phyloP scores from a whole-genome alignment of 2,888 invertebrate genomes.

The Linhomoeus sp. region DNA sequence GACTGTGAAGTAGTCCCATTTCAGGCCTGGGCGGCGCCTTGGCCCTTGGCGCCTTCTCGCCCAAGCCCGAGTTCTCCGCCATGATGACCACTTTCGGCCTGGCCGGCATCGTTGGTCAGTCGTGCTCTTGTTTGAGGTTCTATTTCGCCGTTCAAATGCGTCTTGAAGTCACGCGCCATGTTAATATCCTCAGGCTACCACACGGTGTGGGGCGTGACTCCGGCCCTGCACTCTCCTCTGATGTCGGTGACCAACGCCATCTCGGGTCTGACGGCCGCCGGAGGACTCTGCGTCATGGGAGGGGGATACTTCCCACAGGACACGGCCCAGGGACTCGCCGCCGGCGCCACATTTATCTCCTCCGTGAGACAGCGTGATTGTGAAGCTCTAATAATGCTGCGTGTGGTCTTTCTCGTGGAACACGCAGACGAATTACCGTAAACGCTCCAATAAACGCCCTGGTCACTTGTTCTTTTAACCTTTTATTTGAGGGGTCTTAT shows the following conservation, averaged over 20 bases:
- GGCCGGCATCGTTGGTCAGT: constrained; percentile 49
- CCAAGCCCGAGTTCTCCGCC: constrained; percentile 59
- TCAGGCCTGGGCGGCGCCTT: constrained; percentile 48
- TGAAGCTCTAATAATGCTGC: no score
- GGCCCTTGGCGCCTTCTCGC: constrained; percentile 51
- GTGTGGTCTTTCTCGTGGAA: no score
- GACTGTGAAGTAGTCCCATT: no score
- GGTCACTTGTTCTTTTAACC: no score
- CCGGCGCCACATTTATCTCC: constrained; percentile 62
- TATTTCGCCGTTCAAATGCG: not conserved
- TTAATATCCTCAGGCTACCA: constrained; percentile 42
- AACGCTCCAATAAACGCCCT: no score
- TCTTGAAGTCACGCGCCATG: not conserved
- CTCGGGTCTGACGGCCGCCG: constrained; percentile 70
- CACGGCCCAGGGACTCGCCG: constrained; percentile 53
- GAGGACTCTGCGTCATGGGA: constrained; percentile 63
- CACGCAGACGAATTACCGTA: no score
- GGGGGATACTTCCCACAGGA: constrained; percentile 45
- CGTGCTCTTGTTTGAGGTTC: not conserved
- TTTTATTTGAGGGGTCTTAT: no score
- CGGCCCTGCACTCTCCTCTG: constrained; percentile 67
- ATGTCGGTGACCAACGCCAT: constrained; percentile 85
- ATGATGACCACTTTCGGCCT: constrained; percentile 68
- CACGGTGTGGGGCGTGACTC: constrained; percentile 77
- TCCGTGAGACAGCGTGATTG: not conserved